phyloP scores from a whole-genome alignment of 2,888 invertebrate genomes.

The Villa cingulata region DNA sequence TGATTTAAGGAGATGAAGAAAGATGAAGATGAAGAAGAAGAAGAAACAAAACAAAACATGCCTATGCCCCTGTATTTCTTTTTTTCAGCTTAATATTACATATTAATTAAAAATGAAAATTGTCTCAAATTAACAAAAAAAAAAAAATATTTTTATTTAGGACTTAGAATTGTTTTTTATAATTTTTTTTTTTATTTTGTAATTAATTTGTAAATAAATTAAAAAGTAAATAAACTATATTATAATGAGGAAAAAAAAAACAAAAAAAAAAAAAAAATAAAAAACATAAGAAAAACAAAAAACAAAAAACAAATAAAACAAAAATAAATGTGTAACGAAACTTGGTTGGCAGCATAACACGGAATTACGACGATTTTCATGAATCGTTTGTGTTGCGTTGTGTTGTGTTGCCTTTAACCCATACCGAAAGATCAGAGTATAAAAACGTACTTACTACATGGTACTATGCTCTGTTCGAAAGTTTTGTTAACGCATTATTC shows the following conservation, averaged over 20 bases:
- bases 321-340: no score
- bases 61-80: neutral
- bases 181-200: slow-evolving; percentile 5
- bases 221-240: slow-evolving; percentile 1
- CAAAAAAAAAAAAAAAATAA: neutral
- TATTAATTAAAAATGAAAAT: neutral
- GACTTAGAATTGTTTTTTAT: neutral
- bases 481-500: no score
- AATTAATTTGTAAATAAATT: neutral
- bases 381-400: no score
- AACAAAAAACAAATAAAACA: slow-evolving; percentile 13
- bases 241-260: neutral
- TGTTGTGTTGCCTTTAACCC: no score
- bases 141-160: neutral
- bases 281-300: slow-evolving; percentile 9
- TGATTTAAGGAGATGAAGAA: no score
- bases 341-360: no score
- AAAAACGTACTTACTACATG: no score
- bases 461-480: no score
- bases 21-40: no score
- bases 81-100: neutral
- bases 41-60: neutral
- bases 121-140: neutral
- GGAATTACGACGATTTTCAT: no score
- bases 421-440: no score